Evolutionary conservation across 2,888 invertebrate genomes (phyloP).

Genomic region (Ferrisia virgata): DNA sequence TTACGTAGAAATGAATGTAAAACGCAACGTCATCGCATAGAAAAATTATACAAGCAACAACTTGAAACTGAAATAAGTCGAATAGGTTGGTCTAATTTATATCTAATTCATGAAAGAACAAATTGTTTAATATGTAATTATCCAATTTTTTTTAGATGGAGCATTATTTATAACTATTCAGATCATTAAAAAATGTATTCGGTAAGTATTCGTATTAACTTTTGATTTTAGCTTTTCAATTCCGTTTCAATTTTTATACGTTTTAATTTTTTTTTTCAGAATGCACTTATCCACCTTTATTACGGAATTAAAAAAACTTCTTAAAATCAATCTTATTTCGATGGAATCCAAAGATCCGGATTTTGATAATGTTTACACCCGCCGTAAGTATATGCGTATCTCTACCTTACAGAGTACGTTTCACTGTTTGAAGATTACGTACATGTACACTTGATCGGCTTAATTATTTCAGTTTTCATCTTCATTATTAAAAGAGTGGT

Average conservation of each 20-base stretch:
- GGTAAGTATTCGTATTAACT: neutral
- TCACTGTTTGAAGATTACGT: neutral
- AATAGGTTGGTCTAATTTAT: neutral
- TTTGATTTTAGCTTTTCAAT: neutral
- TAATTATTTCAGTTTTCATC: neutral
- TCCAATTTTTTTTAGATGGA: slow-evolving; percentile 2
- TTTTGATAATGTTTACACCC: neutral
- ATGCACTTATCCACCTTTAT: slow-evolving; percentile 4
- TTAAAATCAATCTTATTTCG: neutral
- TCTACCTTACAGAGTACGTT: too few relatives aligned
- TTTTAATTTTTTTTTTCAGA: neutral
- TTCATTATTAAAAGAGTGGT: slow-evolving; percentile 17
- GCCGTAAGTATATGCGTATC: neutral
- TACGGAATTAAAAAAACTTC: slow-evolving; percentile 3
- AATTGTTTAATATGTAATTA: neutral
- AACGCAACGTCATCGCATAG: slow-evolving; percentile 30
- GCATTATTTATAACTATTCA: slow-evolving; percentile 22
- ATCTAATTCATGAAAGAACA: neutral
- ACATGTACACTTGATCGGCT: neutral
- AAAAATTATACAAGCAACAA: slow-evolving; percentile 31
- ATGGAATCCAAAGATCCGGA: neutral
- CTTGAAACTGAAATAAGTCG: neutral
- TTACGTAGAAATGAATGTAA: slow-evolving; percentile 19
- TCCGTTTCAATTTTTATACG: neutral
- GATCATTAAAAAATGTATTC: slow-evolving; percentile 34